phyloP scores from a whole-genome alignment of 2,113 vertebrate species.

The Suncus etruscus region DNA sequence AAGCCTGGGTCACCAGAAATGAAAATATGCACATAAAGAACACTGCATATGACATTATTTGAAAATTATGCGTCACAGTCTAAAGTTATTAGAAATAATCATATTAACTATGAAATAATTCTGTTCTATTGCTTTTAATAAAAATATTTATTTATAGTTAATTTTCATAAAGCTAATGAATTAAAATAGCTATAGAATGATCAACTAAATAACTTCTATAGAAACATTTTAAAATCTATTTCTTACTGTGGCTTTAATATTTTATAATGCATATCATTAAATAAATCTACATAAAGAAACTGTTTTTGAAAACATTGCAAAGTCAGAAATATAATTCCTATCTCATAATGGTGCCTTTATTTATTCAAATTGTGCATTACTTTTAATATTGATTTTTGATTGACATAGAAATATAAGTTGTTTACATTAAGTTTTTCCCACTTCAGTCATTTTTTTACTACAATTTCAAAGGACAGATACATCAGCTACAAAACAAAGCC shows the following conservation, averaged over 20 bases:
- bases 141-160: not conserved
- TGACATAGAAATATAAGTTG: not conserved
- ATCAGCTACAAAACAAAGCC: constrained; percentile 11
- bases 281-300: not conserved
- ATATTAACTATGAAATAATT: too few relatives aligned
- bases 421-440: not conserved
- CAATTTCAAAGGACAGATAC: not conserved
- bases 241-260: not conserved
- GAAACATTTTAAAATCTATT: not conserved
- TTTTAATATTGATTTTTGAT: constrained; percentile 52
- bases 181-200: not conserved
- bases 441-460: not conserved
- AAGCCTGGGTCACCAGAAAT: not conserved
- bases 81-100: not conserved
- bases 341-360: not conserved
- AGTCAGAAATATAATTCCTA: not conserved
- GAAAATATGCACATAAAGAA: not conserved
- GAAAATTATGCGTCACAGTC: not conserved
- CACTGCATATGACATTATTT: not conserved
- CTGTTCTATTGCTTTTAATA: not conserved
- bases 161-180: too few relatives aligned
- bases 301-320: not conserved
- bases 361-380: not conserved
- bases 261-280: not conserved
- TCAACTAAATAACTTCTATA: constrained; percentile 17